Evolutionary conservation across 2,113 vertebrate genomes (phyloP).

Genomic region (Pseudorasbora parva): DNA sequence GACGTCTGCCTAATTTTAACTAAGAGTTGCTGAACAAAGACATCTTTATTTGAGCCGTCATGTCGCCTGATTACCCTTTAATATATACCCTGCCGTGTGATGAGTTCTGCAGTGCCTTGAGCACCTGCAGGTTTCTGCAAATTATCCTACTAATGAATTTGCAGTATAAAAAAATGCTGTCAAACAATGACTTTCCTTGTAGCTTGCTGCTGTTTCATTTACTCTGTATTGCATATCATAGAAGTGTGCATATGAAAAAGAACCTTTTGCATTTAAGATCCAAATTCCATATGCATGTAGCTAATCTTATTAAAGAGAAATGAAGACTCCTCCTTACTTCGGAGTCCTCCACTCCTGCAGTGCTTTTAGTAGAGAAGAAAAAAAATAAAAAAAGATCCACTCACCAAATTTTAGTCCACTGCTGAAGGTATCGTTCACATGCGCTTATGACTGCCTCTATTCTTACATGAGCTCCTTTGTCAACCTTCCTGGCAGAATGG

Average conservation of each 20-base stretch:
- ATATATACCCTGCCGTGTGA: neutral
- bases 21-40: neutral
- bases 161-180: constrained; percentile 16
- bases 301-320: neutral
- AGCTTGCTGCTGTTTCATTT: neutral
- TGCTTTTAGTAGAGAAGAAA: neutral
- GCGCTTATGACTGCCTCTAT: constrained; percentile 33
- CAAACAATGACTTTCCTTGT: neutral
- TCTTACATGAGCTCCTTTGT: constrained; percentile 38
- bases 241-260: neutral
- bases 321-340: neutral
- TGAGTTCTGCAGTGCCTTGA: neutral
- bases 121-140: constrained; percentile 14
- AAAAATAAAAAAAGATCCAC: constrained; percentile 36
- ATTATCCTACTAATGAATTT: neutral
- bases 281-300: neutral
- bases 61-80: neutral
- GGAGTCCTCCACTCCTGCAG: neutral
- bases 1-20: constrained; percentile 12
- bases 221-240: neutral
- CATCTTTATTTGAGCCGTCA: neutral
- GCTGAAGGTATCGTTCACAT: neutral
- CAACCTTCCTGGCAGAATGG: constrained; percentile 40
- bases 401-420: constrained; percentile 34
- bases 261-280: neutral